Evolutionary conservation across 2,113 vertebrate species (phyloP).

Genomic region (Limanda limanda): DNA sequence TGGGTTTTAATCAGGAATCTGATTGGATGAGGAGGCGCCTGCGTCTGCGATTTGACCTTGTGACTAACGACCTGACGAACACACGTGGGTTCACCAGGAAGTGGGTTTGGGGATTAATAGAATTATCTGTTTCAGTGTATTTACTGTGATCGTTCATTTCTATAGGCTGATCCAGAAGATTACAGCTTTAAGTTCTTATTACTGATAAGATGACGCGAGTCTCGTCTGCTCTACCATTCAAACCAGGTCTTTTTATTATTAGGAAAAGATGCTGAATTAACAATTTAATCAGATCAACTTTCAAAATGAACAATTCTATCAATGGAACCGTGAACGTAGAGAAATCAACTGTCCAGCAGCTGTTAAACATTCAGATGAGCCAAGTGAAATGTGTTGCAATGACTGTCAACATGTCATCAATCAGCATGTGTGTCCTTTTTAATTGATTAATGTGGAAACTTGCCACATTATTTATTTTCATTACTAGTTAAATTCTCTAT

Average conservation of each 20-base stretch:
- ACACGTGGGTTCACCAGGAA: conserved; percentile 72
- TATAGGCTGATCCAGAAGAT: neutral
- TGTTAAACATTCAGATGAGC: too few species aligned
- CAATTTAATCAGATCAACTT: neutral
- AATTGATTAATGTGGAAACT: too few species aligned
- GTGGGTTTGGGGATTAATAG: neutral
- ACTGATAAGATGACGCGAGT: neutral
- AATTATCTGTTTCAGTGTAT: neutral
- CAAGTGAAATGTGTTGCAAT: too few species aligned
- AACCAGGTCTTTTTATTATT: neutral
- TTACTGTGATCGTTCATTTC: too few species aligned
- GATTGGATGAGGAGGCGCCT: conserved; percentile 32
- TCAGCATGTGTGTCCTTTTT: too few species aligned
- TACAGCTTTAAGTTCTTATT: neutral
- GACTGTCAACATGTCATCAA: too few species aligned
- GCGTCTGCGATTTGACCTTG: conserved; percentile 83
- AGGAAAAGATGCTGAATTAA: neutral
- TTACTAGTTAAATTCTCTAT: too few species aligned
- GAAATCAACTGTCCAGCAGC: too few species aligned
- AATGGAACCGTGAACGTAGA: too few species aligned
- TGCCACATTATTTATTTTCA: too few species aligned
- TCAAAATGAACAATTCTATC: too few species aligned
- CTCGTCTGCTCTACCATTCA: neutral
- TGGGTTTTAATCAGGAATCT: neutral
- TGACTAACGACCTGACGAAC: conserved; percentile 73